Evolutionary conservation across 2,888 invertebrate species (phyloP).

Genomic region (Molanna angustata): DNA sequence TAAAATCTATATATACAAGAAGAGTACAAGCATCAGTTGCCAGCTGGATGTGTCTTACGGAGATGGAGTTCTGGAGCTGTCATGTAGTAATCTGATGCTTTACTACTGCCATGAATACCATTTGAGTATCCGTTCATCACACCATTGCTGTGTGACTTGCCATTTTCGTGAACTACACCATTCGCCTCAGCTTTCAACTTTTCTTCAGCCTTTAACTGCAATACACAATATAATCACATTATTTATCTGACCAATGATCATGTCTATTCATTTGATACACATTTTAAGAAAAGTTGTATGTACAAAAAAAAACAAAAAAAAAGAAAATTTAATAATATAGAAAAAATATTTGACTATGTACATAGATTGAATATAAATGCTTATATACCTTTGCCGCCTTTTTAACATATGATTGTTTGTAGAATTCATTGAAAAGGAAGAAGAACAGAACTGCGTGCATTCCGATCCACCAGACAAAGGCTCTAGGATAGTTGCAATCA

Average conservation of each 20-base stretch:
- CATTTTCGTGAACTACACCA: constrained; percentile 23
- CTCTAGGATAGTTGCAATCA: constrained; percentile 89
- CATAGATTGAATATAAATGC: not conserved
- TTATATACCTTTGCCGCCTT: constrained; percentile 22
- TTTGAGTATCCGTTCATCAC: constrained; percentile 22
- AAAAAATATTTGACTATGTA: too few species aligned
- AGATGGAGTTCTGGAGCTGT: constrained; percentile 25
- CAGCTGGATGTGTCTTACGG: constrained; percentile 27
- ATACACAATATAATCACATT: not conserved
- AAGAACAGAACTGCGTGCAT: constrained; percentile 95
- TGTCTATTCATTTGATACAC: not conserved
- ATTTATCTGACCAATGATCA: not conserved
- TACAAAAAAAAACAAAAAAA: not conserved
- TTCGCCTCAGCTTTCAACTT: constrained; percentile 6
- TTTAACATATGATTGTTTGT: constrained; percentile 71
- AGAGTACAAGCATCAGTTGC: constrained; percentile 28
- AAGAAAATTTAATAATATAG: too few species aligned
- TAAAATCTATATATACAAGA: constrained; percentile 1
- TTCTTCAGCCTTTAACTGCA: constrained; percentile 17
- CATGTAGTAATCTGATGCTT: constrained; percentile 30
- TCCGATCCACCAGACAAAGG: constrained; percentile 96
- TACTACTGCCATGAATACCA: constrained; percentile 16
- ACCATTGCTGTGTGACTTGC: constrained; percentile 27
- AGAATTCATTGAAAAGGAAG: constrained; percentile 93
- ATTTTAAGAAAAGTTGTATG: not conserved